A percentile compares a stretch with the other conserved stretches of the same genome.
Evolutionary conservation across 1,140 invertebrate species (phyloP).

Genomic region (Pantala flavescens): DNA sequence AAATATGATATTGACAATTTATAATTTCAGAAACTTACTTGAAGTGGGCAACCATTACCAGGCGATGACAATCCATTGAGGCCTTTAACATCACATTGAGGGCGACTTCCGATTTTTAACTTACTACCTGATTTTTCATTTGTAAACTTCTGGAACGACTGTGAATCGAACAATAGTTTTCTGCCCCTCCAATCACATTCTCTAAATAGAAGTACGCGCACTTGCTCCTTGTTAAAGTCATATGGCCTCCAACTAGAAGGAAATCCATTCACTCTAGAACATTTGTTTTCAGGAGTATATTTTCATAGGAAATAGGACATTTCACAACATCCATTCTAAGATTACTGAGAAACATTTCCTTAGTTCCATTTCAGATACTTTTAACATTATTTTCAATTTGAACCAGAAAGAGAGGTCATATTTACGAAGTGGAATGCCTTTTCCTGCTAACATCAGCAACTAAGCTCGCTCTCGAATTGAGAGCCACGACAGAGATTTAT

Average conservation of each 20-base stretch:
- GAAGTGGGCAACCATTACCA: not conserved
- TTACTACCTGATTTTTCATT: constrained; percentile 25
- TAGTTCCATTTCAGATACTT: too few relatives aligned
- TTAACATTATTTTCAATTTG: too few relatives aligned
- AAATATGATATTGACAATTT: not conserved
- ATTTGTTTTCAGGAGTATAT: too few relatives aligned
- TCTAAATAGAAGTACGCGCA: constrained; percentile 68
- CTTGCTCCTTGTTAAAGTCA: constrained; percentile 49
- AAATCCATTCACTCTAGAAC: too few relatives aligned
- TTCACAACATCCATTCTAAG: too few relatives aligned
- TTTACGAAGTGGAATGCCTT: too few relatives aligned
- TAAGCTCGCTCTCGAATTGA: too few relatives aligned
- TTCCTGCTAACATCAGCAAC: too few relatives aligned
- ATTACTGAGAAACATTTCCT: too few relatives aligned
- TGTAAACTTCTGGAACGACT: constrained; percentile 49
- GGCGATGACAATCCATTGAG: constrained; percentile 11
- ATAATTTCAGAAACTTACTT: constrained; percentile 17
- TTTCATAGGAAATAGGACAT: too few relatives aligned
- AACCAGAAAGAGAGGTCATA: too few relatives aligned
- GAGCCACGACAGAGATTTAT: too few relatives aligned
- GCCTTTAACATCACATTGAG: constrained; percentile 18
- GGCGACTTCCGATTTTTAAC: not conserved
- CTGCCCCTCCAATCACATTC: constrained; percentile 73
- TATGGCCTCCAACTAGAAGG: constrained; percentile 34
- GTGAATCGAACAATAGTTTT: constrained; percentile 75